phyloP scores from a whole-genome alignment of 2,888 invertebrate species.

The Digitonthophagus gazella region DNA sequence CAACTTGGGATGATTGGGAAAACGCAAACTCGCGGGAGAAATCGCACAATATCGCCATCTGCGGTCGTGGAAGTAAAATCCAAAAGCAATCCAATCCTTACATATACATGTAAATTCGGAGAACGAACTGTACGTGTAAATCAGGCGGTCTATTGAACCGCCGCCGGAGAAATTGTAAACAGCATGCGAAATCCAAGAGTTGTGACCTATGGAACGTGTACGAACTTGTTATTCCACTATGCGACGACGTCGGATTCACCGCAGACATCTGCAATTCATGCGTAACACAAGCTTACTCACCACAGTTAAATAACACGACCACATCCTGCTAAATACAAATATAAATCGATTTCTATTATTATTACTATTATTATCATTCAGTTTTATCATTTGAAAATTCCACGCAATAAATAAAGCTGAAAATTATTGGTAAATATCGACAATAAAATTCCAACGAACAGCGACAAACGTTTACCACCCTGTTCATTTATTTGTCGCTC shows the following conservation, averaged over 20 bases:
- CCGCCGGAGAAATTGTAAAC: background rate
- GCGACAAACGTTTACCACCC: background rate
- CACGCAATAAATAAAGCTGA: background rate
- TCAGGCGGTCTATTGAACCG: background rate
- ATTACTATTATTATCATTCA: background rate
- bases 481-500: background rate
- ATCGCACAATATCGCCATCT: background rate
- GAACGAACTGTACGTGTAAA: background rate
- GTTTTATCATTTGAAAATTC: background rate
- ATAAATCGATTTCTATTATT: too few species aligned
- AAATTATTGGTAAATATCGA: background rate
- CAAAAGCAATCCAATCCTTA: background rate
- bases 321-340: too few species aligned
- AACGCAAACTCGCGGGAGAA: background rate
- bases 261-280: background rate
- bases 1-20: background rate
- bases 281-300: background rate
- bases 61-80: background rate
- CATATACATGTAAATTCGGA: background rate
- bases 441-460: background rate
- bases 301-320: too few species aligned
- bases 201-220: background rate
- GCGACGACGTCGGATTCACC: background rate
- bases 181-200: background rate
- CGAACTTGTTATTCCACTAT: background rate